Conservation (phyloP, 1,140 invertebrate species). For the Himalopsyche phryganea region DNA sequence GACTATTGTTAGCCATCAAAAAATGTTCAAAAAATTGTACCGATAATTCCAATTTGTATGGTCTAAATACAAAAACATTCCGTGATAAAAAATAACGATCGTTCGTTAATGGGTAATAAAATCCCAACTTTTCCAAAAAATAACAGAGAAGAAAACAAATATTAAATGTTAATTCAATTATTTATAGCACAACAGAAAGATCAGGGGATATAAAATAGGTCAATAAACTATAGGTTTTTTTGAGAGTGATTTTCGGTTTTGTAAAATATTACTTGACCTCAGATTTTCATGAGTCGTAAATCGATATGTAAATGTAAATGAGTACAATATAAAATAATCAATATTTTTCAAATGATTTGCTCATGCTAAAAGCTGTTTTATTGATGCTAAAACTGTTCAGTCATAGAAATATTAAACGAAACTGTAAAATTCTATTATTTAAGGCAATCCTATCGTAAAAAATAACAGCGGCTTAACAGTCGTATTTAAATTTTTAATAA, state of each 20-base stretch:
- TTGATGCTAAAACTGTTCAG: slow-evolving; percentile 3
- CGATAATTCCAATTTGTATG: no score
- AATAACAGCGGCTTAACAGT: no score
- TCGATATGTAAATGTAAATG: not conserved
- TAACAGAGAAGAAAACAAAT: not conserved
- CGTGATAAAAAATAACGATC: no score
- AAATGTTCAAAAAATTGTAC: no score
- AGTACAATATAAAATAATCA: not conserved
- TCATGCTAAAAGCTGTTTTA: slow-evolving; percentile 1
- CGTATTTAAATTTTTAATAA: no score
- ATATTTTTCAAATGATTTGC: not conserved
- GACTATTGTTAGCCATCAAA: no score
- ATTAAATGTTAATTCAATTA: not conserved
- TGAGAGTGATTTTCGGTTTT: not conserved
- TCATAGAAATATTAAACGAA: not conserved
- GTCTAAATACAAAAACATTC: no score
- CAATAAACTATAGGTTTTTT: not conserved
- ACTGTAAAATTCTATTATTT: not conserved
- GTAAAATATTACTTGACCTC: not conserved
- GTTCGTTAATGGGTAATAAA: not conserved
- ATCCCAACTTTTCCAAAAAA: not conserved
- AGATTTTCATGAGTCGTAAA: not conserved
- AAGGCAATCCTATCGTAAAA: not conserved
- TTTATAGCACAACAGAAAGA: not conserved
- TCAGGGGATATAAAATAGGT: not conserved